Percentiles rank a stretch among this genome's conserved stretches.
These are phyloP conservation scores for Phaethornis superciliosus DNA, from an alignment of 2,113 vertebrate genomes.

Conservation along the genomic window DNA sequence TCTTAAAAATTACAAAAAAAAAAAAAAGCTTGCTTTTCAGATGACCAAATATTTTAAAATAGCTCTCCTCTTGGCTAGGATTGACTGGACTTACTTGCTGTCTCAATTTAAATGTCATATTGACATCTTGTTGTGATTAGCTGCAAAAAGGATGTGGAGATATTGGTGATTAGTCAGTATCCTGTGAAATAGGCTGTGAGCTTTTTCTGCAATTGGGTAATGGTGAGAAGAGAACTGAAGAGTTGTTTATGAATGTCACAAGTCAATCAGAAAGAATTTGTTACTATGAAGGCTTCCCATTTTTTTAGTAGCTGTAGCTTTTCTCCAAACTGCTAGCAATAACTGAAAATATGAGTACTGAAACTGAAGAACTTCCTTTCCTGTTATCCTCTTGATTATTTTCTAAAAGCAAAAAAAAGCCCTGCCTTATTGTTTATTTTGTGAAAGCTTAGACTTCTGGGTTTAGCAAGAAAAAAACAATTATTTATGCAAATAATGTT, in stretches of 20 bases:
- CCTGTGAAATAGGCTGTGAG: background rate
- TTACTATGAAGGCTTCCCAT: background rate
- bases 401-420: background rate
- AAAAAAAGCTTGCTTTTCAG: background rate
- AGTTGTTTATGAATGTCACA: background rate
- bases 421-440: background rate
- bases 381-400: accelerated
- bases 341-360: background rate
- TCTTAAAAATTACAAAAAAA: background rate
- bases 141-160: background rate
- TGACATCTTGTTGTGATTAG: background rate
- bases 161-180: background rate
- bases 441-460: background rate
- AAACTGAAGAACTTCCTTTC: background rate
- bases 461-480: background rate
- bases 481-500: background rate
- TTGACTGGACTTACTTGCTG: background rate
- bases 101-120: background rate
- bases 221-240: background rate
- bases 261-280: background rate
- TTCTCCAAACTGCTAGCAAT: background rate
- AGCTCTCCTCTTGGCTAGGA: background rate
- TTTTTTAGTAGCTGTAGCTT: background rate
- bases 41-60: background rate
- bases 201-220: background rate